phyloP scores from a whole-genome alignment of 2,797 vertebrate species.

The Sciurus vulgaris region DNA sequence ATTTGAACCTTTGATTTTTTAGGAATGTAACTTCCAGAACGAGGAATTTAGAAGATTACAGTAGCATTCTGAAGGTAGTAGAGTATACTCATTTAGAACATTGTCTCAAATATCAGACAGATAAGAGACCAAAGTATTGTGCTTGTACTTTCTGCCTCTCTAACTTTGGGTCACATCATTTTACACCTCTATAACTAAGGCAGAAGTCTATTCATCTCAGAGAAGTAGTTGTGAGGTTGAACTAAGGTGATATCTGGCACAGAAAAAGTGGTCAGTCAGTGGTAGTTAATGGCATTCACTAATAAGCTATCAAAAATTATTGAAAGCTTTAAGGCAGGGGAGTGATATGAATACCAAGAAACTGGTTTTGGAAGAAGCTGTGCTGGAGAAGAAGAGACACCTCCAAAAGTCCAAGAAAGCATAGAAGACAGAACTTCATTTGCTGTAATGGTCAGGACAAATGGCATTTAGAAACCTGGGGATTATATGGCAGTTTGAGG shows the following conservation, averaged over 20 bases:
- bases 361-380: not conserved
- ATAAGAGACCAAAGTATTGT: not conserved
- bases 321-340: not conserved
- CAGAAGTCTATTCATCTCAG: not conserved
- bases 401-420: not conserved
- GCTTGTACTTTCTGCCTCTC: not conserved
- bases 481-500: not conserved
- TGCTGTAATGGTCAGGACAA: not conserved
- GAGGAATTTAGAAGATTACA: not conserved
- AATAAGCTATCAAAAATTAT: not conserved
- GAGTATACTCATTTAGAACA: not conserved
- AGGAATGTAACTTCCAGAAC: not conserved
- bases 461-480: not conserved
- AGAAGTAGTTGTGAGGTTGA: not conserved
- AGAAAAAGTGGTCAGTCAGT: not conserved
- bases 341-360: not conserved
- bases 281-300: not conserved
- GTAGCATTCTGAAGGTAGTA: not conserved
- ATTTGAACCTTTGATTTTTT: not conserved
- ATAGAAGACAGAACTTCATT: not conserved
- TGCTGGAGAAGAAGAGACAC: not conserved
- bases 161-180: not conserved
- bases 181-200: not conserved
- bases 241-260: not conserved
- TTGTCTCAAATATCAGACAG: not conserved